phyloP scores from a whole-genome alignment of 2,113 vertebrate species.

The Megalops atlanticus region DNA sequence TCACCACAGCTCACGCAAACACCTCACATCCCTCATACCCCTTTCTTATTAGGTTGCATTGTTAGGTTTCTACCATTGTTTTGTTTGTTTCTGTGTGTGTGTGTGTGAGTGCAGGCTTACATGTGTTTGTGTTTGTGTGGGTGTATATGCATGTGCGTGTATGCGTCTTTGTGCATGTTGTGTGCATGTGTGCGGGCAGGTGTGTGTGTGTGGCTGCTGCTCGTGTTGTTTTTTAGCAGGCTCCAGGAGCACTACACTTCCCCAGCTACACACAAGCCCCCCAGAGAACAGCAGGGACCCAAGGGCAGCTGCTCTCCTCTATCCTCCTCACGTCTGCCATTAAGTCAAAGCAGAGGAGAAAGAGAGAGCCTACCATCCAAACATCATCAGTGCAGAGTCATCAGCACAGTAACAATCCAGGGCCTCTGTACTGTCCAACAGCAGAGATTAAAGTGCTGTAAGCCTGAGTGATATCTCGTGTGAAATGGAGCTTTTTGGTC shows the following conservation, averaged over 20 bases:
- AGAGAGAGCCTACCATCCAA: background rate
- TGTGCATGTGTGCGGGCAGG: no score
- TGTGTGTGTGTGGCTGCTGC: background rate
- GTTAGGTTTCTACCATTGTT: no score
- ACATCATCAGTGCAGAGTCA: no score
- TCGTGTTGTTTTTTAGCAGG: no score
- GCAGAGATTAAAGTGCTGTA: background rate
- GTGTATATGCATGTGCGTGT: no score
- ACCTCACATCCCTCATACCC: no score
- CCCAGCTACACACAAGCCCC: background rate
- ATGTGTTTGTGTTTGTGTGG: no score
- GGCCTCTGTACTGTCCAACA: no score
- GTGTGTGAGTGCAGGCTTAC: no score
- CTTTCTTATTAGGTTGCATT: no score
- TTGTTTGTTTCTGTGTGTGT: constrained; percentile 19
- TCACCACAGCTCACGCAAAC: no score
- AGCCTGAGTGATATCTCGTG: background rate
- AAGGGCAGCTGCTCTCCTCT: background rate
- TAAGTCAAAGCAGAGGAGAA: background rate
- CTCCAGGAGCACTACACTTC: background rate
- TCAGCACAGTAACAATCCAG: background rate
- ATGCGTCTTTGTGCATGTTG: no score
- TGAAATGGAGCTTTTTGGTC: background rate
- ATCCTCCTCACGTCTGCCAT: background rate
- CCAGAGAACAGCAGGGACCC: background rate